Percentiles rank a stretch among this genome's conserved stretches.
Conservation (phyloP, 1,140 invertebrate genomes). For the Hesperophylax magnus region DNA sequence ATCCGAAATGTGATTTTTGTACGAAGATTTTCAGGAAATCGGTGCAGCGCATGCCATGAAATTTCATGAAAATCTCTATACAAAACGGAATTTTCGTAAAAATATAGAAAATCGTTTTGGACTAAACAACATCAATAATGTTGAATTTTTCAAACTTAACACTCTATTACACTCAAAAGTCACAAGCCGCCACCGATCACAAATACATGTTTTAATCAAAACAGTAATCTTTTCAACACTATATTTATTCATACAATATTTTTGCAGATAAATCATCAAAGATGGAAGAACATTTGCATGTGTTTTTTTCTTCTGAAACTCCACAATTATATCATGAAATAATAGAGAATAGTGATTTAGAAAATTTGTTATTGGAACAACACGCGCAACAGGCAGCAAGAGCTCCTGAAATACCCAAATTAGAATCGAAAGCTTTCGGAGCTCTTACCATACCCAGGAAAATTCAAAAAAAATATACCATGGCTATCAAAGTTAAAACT, state of each 20-base stretch:
- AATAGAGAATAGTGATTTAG: slow-evolving; percentile 11
- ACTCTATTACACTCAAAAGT: too few relatives aligned
- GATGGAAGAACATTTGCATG: slow-evolving; percentile 1
- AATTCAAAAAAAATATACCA: neutral
- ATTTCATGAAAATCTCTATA: too few relatives aligned
- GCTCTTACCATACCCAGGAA: neutral
- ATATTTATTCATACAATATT: neutral
- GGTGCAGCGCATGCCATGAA: too few relatives aligned
- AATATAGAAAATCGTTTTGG: too few relatives aligned
- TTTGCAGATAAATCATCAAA: neutral
- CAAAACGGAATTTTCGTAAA: too few relatives aligned
- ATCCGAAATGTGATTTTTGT: too few relatives aligned
- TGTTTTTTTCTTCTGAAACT: neutral
- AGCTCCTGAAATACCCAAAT: neutral
- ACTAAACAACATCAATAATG: too few relatives aligned
- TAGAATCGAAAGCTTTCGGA: neutral
- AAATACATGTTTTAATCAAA: too few relatives aligned
- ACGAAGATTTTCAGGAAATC: too few relatives aligned
- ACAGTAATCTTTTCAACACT: neutral
- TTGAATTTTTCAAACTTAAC: too few relatives aligned
- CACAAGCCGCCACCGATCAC: too few relatives aligned
- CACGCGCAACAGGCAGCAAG: neutral
- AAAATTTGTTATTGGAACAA: slow-evolving; percentile 10
- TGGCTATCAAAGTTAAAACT: slow-evolving; percentile 25
- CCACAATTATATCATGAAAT: neutral